Evolutionary conservation across 2,113 vertebrate species (phyloP), one percentile per base, ranked within the genome.

Genomic region (Diglossa brunneiventris): DNA sequence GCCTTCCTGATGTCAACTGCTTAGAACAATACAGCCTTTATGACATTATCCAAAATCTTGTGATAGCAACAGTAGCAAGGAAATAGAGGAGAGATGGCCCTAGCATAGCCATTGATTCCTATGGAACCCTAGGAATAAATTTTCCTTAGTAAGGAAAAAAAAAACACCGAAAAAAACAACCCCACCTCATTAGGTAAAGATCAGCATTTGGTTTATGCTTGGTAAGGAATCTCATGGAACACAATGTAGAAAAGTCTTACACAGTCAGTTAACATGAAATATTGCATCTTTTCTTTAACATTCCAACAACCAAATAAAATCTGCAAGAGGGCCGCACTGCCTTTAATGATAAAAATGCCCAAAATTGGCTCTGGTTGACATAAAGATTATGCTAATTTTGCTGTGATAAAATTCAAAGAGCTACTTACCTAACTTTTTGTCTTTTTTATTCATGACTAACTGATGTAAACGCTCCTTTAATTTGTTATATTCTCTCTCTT

Each of bases 401-500:
- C 42, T 56, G 41, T 20, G 50, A 21, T 70, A 74, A 75, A 82
- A 50, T 18, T 75, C 20, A 67, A 8, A 55, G 39, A 69, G 17
- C 52, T 84, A 78, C 97, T 95, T 98, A 99, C 99, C 98, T 64
- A 99, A 97, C 95, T 98, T 99, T 95, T 98, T 99, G 95, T 99
- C 99, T 81, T 98, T 99, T 95, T 99, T 99, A 93, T 99, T 99
- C 89, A 99, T 98, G 89, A 99, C 98, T 53, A 99, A 98, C 56
- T 99, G 99, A 97, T 99, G 98, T 9, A 99, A 97, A 18, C 99
- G 98, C 49, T 99, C 99, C 93, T 99, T 99, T 80, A 99, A 97
- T 92, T 99, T 99, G 86, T 98, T 98, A 86, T 98, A 98, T 95
- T 99, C 99, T 84, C 99, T 98, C 69, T 99, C 99, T 95, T 99